These are phyloP conservation scores for Bacillus rossius DNA, from an alignment of 1,140 invertebrate genomes.

Conservation along the genomic window DNA sequence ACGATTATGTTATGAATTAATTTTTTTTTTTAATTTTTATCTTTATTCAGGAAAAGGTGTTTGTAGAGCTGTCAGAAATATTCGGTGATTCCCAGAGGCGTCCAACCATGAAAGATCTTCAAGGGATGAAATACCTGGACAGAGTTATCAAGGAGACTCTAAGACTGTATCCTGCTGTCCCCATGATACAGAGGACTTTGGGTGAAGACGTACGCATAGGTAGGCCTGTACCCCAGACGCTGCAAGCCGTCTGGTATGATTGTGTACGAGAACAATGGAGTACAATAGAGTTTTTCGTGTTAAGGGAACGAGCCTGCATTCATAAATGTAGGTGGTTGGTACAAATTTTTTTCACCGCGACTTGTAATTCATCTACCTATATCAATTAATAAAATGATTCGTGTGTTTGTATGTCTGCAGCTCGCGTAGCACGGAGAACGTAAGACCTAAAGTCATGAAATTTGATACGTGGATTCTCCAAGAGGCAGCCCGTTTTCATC, in stretches of 20 bases:
- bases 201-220: conserved; percentile 39
- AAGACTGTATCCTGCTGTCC: conserved; percentile 59
- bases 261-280: neutral
- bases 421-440: too few species aligned
- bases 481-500: too few species aligned
- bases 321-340: neutral
- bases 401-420: too few species aligned
- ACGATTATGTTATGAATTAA: too few species aligned
- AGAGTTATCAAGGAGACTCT: conserved; percentile 65
- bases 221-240: too few species aligned
- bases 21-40: too few species aligned
- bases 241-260: too few species aligned
- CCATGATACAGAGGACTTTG: conserved; percentile 45
- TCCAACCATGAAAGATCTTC: conserved; percentile 46
- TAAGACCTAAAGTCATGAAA: too few species aligned
- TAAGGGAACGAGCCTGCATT: neutral
- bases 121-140: conserved; percentile 61
- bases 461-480: too few species aligned
- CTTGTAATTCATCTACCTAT: neutral
- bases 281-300: neutral
- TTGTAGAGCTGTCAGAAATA: conserved; percentile 12
- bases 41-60: conserved; percentile 1
- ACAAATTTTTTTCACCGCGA: neutral
- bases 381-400: neutral
- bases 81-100: conserved; percentile 23